Evolutionary conservation across 2,888 invertebrate genomes (phyloP).

Genomic region (Tiliacea aurago): DNA sequence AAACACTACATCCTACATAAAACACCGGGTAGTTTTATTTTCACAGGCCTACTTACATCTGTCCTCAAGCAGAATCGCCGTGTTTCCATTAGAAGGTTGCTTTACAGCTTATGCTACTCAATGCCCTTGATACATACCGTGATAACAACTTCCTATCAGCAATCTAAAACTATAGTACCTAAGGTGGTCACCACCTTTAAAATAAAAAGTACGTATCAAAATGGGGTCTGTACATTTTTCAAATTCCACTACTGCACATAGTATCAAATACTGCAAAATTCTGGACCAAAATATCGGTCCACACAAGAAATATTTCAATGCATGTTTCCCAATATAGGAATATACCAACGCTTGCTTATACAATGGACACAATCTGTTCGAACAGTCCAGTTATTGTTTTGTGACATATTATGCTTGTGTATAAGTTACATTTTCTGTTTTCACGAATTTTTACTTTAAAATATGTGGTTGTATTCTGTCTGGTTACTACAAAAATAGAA

Average conservation of each 20-base stretch:
- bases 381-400: conserved; percentile 14
- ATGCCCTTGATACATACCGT: no score
- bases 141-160: not conserved
- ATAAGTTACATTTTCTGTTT: not conserved
- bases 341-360: conserved; percentile 3
- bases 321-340: conserved; percentile 21
- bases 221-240: conserved; percentile 11
- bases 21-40: no score
- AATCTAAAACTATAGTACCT: not conserved
- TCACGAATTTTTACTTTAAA: not conserved
- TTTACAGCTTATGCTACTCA: not conserved
- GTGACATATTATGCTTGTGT: not conserved
- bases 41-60: no score
- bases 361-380: not conserved
- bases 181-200: not conserved
- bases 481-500: not conserved
- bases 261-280: conserved; percentile 11
- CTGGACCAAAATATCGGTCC: not conserved
- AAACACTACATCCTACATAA: no score
- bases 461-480: not conserved
- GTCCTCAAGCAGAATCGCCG: no score
- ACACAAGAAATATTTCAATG: conserved; percentile 4
- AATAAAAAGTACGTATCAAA: not conserved
- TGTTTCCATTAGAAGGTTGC: not conserved
- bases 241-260: not conserved